These are phyloP conservation scores for Paradoxurus hermaphroditus DNA, from an alignment of 2,113 vertebrate species.

Conservation along the genomic window DNA sequence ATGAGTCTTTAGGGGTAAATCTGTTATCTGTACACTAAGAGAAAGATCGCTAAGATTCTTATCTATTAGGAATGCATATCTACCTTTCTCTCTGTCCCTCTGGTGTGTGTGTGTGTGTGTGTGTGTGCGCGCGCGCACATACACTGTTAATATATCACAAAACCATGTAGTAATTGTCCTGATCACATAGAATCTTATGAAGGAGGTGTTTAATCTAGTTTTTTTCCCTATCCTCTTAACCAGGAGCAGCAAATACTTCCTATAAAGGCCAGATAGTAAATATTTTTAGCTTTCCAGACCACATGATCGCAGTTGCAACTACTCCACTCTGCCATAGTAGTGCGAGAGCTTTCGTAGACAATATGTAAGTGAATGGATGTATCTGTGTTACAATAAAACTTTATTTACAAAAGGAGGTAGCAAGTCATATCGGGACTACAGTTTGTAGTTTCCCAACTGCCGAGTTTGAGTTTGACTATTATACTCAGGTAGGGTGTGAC, in stretches of 20 bases:
- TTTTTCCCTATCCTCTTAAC: neutral
- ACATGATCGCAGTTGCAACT: neutral
- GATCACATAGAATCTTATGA: neutral
- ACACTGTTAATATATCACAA: neutral
- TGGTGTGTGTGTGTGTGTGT: neutral
- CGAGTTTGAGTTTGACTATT: neutral
- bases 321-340: neutral
- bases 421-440: neutral
- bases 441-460: neutral
- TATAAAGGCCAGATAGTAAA: neutral
- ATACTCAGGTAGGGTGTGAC: neutral
- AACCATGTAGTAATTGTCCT: neutral
- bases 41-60: neutral
- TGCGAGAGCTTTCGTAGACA: neutral
- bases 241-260: neutral
- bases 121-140: fast-evolving
- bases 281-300: neutral
- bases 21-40: neutral
- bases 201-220: neutral
- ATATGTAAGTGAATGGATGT: neutral
- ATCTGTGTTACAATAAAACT: neutral
- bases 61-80: neutral
- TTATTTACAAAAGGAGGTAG: neutral
- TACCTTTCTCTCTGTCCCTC: neutral
- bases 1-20: neutral